These are phyloP conservation scores for Chascanopsetta lugubris DNA, from an alignment of 2,113 vertebrate species.

Conservation along the genomic window DNA sequence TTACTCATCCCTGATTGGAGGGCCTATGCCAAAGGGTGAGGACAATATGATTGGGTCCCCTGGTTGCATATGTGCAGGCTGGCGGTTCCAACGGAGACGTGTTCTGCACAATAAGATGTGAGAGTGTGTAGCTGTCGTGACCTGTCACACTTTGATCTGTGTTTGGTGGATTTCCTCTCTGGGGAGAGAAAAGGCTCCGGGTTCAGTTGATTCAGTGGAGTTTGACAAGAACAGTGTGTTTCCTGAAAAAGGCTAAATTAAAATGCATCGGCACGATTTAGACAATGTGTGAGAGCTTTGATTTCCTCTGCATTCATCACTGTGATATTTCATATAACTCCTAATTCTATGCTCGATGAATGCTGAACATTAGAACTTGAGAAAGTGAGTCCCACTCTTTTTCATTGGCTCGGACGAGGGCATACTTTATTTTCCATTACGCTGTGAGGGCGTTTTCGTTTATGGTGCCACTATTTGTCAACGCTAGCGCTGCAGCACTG, in stretches of 20 bases:
- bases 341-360: slow-evolving; percentile 17
- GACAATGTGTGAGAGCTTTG: neutral
- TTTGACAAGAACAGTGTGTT: neutral
- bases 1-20: slow-evolving; percentile 83
- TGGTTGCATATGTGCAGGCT: slow-evolving; percentile 34
- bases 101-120: slow-evolving; percentile 37
- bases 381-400: neutral
- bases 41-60: slow-evolving; percentile 59
- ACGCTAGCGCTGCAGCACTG: neutral
- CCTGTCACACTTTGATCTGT: slow-evolving; percentile 17
- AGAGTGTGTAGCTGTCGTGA: slow-evolving; percentile 11
- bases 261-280: neutral
- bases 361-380: neutral
- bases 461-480: slow-evolving; percentile 5
- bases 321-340: slow-evolving; percentile 4
- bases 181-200: neutral
- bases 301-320: neutral
- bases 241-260: neutral
- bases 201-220: neutral
- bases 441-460: too few relatives aligned
- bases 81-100: slow-evolving; percentile 41
- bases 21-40: slow-evolving; percentile 71
- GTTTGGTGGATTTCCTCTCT: neutral
- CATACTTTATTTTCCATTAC: too few relatives aligned
- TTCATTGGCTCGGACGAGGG: too few relatives aligned